These are phyloP conservation scores for Esox lucius DNA, from an alignment of 2,797 vertebrate genomes.

Conservation along the genomic window DNA sequence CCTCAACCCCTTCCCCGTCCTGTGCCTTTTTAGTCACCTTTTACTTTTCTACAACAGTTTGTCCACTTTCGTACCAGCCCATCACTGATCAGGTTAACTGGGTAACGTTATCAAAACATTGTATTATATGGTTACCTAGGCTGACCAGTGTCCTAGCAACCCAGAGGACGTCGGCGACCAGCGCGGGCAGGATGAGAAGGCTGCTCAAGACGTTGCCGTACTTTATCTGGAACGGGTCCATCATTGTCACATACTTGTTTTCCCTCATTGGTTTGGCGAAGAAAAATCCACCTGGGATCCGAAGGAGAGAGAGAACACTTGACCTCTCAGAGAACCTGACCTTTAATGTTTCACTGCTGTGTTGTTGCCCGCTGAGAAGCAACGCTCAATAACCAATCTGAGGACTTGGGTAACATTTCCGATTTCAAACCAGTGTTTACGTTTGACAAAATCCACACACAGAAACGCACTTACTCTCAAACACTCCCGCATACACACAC, in stretches of 20 bases:
- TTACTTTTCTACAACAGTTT: no score
- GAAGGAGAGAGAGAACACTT: background rate
- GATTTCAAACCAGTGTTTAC: background rate
- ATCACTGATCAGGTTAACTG: no score
- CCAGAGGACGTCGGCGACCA: conserved; percentile 27
- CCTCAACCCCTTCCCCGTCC: no score
- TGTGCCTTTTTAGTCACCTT: no score
- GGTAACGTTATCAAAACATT: background rate
- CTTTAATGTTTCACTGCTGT: no score
- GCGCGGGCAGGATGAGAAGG: conserved; percentile 28
- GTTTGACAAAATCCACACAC: no score
- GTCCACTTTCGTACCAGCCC: no score
- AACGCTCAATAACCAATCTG: background rate
- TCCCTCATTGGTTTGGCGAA: conserved; percentile 42
- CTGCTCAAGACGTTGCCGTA: conserved; percentile 25
- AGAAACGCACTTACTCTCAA: no score
- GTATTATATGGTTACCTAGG: conserved; percentile 24
- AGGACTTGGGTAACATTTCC: background rate
- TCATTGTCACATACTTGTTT: conserved; percentile 36
- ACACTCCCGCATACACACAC: no score
- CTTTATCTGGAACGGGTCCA: conserved; percentile 40
- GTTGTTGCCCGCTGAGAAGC: no score
- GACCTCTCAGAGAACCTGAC: background rate
- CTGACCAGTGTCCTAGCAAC: conserved; percentile 20
- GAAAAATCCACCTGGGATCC: conserved; percentile 27